Conservation (phyloP, 2,797 vertebrate genomes). For the Chromis chromis region DNA sequence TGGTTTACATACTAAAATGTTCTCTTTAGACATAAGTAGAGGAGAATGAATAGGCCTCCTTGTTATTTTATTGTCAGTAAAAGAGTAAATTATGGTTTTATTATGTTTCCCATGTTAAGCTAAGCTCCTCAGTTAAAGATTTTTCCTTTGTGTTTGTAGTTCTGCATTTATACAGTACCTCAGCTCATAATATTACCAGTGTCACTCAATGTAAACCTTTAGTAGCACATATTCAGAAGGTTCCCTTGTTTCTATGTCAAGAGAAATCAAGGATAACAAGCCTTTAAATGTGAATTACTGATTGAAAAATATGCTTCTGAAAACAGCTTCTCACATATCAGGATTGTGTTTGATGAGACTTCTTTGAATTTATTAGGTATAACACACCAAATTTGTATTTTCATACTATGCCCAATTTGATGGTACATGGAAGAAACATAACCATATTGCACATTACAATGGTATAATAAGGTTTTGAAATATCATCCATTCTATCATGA, state of each 20-base stretch:
- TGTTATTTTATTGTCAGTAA: neutral
- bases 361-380: neutral
- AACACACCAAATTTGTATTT: neutral
- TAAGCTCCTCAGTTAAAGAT: neutral
- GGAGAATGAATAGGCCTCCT: neutral
- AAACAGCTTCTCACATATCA: neutral
- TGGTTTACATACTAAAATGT: neutral
- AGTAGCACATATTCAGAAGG: neutral
- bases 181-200: no score
- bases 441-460: neutral
- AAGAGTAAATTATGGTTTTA: no score
- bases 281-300: neutral
- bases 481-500: neutral
- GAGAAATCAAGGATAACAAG: neutral
- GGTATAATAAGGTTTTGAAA: neutral
- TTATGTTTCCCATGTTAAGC: neutral
- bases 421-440: no score
- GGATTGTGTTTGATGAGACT: neutral
- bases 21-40: neutral
- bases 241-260: neutral
- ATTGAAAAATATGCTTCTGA: neutral
- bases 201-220: no score
- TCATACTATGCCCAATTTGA: neutral
- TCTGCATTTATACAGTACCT: no score
- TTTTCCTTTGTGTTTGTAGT: no score